phyloP scores from a whole-genome alignment of 2,888 invertebrate species.

The Monochamus alternatus region DNA sequence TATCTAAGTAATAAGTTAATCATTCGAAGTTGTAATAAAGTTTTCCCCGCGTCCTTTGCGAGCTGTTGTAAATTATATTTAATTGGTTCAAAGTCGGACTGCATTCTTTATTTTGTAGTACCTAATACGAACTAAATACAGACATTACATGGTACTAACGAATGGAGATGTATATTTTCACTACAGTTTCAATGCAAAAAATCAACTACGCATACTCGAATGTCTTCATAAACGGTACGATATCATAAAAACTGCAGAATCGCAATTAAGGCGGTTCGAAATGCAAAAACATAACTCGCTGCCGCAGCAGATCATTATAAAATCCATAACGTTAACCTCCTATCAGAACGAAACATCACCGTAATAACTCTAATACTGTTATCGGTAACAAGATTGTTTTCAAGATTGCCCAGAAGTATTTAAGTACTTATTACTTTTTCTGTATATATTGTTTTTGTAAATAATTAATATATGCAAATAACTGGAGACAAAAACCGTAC shows the following conservation, averaged over 20 bases:
- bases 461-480: too few species aligned
- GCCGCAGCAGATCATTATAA: not conserved
- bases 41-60: not conserved
- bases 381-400: not conserved
- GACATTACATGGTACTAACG: not conserved
- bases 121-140: constrained; percentile 11
- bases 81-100: constrained; percentile 10
- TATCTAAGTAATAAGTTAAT: not conserved
- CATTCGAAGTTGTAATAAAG: not conserved
- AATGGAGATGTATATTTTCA: not conserved
- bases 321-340: not conserved
- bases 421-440: too few species aligned
- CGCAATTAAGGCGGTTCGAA: not conserved
- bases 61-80: constrained; percentile 19
- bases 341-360: not conserved
- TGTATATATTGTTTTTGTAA: too few species aligned
- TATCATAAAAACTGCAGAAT: not conserved
- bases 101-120: not conserved
- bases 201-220: not conserved
- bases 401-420: not conserved
- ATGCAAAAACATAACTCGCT: constrained; percentile 1
- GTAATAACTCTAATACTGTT: not conserved
- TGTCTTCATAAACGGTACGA: constrained; percentile 7
- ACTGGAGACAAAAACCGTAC: too few species aligned
- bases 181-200: not conserved